These are phyloP conservation scores for Crioceris asparagi DNA, from an alignment of 2,888 invertebrate species.

Conservation along the genomic window DNA sequence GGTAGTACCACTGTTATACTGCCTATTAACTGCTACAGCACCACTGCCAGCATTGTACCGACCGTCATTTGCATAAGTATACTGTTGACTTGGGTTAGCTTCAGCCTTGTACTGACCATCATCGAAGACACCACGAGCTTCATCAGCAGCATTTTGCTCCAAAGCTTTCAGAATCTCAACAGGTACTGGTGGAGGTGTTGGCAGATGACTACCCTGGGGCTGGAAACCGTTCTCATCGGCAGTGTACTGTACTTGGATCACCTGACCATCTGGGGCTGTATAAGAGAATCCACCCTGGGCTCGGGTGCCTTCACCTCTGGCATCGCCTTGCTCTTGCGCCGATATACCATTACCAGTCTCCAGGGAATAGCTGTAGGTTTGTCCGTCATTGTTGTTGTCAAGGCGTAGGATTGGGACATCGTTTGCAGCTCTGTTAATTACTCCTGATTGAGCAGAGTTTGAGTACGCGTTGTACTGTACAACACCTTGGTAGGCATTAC, in stretches of 20 bases:
- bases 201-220: conserved; percentile 44
- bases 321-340: conserved; percentile 27
- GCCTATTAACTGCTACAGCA: too few relatives aligned
- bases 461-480: too few relatives aligned
- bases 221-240: conserved; percentile 49
- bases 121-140: conserved; percentile 21
- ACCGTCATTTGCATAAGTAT: background rate
- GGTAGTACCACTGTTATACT: too few relatives aligned
- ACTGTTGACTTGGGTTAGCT: background rate
- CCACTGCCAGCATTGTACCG: conserved; percentile 16
- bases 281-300: conserved; percentile 29
- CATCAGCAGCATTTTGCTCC: conserved; percentile 24
- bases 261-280: conserved; percentile 30
- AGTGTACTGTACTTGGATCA: conserved; percentile 32
- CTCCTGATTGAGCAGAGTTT: conserved; percentile 13
- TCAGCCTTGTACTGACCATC: conserved; percentile 20
- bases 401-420: conserved; percentile 26
- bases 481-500: too few relatives aligned
- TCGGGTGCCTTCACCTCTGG: conserved; percentile 20
- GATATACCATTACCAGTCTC: conserved; percentile 49
- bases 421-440: conserved; percentile 12
- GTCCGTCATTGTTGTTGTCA: conserved; percentile 29
- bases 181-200: conserved; percentile 50
- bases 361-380: conserved; percentile 34
- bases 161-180: conserved; percentile 41